Base-by-base conservation (phyloP, 2,888 invertebrate genomes). In the Mellilla xanthometata region DNA sequence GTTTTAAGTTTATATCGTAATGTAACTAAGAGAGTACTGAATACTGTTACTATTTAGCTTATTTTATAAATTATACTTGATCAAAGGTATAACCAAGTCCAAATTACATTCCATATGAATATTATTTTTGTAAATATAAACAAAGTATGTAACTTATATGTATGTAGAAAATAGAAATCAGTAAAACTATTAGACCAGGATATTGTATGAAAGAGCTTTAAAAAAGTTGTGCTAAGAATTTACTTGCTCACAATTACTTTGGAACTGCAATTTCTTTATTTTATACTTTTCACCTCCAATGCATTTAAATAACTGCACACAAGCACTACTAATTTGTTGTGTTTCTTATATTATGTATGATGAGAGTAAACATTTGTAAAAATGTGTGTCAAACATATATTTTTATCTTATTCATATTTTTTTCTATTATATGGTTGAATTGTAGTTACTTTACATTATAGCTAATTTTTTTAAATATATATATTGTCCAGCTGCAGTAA, bases 101-200 rank as follows among this genome's bases (percentile, higher is more conserved):
- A 88, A 79, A 78, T 77, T 76, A 87, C 88, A 88, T 88, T 88
- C 88, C 88, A 86, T 70, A 36, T 81, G 75, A 81, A 51, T 51
- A 52, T 75, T 76, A 79, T 78, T 65, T 71, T 72, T 84, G 82
- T 87, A 84, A 64, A 83, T 85, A 85, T 42, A 46, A 23, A 15
- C 27, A 13, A 27, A 15, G 35, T 35, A 35, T 34, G 9, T 46
- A 39, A 15, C 15, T 15, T 3, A 50, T 44, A 31, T 39, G 28
- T 49, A 50, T 54, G 47, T 54, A 54, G 44, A 39, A 34, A 39
- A 54, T 22, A 36, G 27, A 28, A 48, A 47, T 47, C n/a, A 23
- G 47, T 45, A 34, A 36, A 53, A 40, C 35, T 41, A 30, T 38
- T 47, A 45, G 22, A 46, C 39, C 76, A 74, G 76, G 72, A 51